Conservation (phyloP, 2,113 vertebrate genomes). For the Thinocorus orbignyianus region DNA sequence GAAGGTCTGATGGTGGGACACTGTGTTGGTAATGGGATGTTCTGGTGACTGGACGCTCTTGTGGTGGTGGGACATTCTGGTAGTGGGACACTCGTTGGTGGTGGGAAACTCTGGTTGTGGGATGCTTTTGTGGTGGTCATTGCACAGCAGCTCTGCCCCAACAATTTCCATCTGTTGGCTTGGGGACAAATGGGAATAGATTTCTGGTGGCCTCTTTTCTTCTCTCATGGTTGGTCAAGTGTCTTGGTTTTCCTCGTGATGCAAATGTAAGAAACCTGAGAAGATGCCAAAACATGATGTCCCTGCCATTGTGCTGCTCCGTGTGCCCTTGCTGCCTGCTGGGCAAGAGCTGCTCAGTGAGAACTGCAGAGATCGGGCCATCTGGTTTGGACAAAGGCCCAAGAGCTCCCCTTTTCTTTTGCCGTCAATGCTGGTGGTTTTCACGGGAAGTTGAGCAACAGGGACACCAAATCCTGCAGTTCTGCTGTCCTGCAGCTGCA, state of each 20-base stretch:
- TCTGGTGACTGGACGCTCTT: background rate
- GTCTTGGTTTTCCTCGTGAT: background rate
- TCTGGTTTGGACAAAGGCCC: background rate
- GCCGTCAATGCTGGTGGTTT: background rate
- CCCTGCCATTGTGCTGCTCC: background rate
- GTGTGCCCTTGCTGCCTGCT: background rate
- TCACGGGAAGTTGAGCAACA: background rate
- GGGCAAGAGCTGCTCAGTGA: background rate
- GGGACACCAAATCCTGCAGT: background rate
- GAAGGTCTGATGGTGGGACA: background rate
- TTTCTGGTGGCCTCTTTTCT: background rate
- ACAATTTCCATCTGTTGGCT: background rate
- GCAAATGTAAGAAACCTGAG: background rate
- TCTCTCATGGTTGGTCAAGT: background rate
- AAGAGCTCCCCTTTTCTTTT: background rate
- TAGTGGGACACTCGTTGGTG: background rate
- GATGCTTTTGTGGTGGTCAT: background rate
- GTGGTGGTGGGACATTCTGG: background rate
- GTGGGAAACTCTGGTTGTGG: background rate
- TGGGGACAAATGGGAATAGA: background rate
- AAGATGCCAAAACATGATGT: accelerated
- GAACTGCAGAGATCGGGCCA: accelerated
- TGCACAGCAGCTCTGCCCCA: background rate
- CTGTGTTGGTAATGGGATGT: background rate
- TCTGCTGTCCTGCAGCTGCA: background rate